Conservation (phyloP, 1,140 invertebrate species). For the Nylanderia fulva region DNA sequence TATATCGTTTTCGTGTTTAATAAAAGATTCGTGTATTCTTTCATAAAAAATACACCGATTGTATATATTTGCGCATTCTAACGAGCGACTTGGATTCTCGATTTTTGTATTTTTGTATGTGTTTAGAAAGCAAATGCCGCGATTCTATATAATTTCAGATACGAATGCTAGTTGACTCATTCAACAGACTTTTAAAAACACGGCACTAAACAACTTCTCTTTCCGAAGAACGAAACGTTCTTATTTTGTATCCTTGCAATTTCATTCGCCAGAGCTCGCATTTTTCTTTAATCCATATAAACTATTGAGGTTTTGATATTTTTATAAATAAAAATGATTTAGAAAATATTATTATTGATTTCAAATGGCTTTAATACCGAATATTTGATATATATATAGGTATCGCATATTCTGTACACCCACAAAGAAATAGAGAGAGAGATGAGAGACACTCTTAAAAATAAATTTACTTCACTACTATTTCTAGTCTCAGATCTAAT, state of each 20-base stretch:
- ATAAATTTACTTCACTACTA: not conserved
- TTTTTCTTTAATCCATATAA: not conserved
- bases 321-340: not conserved
- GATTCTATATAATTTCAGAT: not conserved
- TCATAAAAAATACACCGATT: constrained; percentile 13
- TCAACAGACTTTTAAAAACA: not conserved
- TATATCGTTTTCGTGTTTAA: not conserved
- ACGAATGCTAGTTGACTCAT: not conserved
- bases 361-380: not conserved
- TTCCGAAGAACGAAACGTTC: not conserved
- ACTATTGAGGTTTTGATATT: not conserved
- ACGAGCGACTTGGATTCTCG: not conserved
- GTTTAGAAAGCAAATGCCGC: not conserved
- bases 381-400: not conserved
- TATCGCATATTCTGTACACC: not conserved
- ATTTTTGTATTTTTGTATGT: not conserved
- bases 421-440: too few relatives aligned
- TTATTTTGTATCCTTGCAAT: not conserved
- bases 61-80: not conserved
- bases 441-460: not conserved
- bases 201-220: not conserved
- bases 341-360: not conserved
- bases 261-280: not conserved
- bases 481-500: not conserved
- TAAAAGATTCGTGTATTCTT: not conserved